Evolutionary conservation across 2,888 invertebrate genomes (phyloP).

Genomic region (Conchocele bisecta): DNA sequence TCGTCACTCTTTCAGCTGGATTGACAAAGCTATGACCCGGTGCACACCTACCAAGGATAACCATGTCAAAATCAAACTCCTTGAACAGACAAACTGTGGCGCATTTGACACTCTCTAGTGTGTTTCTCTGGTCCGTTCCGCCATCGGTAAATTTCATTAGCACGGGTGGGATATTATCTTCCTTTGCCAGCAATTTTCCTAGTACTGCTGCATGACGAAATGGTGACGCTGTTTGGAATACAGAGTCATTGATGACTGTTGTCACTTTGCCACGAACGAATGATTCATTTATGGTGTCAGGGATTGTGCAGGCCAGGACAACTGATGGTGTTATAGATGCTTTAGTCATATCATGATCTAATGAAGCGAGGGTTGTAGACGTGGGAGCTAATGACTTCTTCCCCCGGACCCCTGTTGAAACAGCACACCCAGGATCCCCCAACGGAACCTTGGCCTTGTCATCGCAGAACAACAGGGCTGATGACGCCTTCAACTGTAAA

Average conservation of each 20-base stretch:
- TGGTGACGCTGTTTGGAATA: constrained; percentile 31
- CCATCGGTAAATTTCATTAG: constrained; percentile 45
- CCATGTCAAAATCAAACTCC: constrained; percentile 51
- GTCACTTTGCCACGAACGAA: constrained; percentile 45
- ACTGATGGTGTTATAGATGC: constrained; percentile 44
- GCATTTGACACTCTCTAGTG: constrained; percentile 44
- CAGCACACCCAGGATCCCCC: constrained; percentile 12
- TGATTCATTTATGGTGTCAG: constrained; percentile 22
- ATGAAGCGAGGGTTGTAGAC: not conserved
- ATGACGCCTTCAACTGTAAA: constrained; percentile 16
- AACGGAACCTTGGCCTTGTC: constrained; percentile 37
- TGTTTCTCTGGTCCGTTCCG: constrained; percentile 47
- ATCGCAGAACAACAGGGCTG: constrained; percentile 31
- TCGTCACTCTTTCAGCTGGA: constrained; percentile 50
- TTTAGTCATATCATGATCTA: constrained; percentile 53
- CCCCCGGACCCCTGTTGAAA: constrained; percentile 4
- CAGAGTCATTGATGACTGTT: constrained; percentile 36
- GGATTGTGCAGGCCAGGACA: constrained; percentile 28
- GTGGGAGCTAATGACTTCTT: constrained; percentile 3
- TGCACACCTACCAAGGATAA: constrained; percentile 41
- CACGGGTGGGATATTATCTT: constrained; percentile 8
- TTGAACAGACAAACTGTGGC: constrained; percentile 43
- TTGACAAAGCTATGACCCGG: constrained; percentile 49
- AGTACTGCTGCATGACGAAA: constrained; percentile 36
- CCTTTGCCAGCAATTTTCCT: not conserved